A percentile compares a stretch with the other conserved stretches of the same genome.
Conservation (phyloP, 1,140 invertebrate species). For the Piezodorus guildinii region DNA sequence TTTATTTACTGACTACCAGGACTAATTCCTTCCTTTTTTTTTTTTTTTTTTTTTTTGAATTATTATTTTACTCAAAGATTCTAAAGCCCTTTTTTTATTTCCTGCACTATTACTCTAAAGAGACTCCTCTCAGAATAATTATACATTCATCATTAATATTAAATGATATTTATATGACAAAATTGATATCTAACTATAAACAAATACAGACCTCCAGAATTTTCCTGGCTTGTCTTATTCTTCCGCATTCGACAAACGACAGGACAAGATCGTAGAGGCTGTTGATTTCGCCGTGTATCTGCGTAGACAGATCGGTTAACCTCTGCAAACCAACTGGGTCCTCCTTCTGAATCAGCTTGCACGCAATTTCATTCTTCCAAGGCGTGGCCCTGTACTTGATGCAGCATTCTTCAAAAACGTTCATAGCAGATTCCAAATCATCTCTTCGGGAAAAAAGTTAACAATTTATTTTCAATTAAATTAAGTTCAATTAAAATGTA, state of each 20-base stretch:
- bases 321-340: conserved; percentile 63
- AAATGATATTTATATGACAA: too few relatives aligned
- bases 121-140: too few relatives aligned
- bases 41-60: too few relatives aligned
- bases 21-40: too few relatives aligned
- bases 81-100: too few relatives aligned
- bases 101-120: too few relatives aligned
- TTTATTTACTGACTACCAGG: too few relatives aligned
- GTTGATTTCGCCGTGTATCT: conserved; percentile 67
- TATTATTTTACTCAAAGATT: too few relatives aligned
- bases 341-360: conserved; percentile 57
- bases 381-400: conserved; percentile 51
- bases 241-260: conserved; percentile 64
- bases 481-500: not conserved
- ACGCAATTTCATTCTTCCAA: conserved; percentile 56
- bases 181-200: too few relatives aligned
- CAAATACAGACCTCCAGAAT: conserved; percentile 51
- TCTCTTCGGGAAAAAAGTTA: conserved; percentile 32
- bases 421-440: conserved; percentile 50
- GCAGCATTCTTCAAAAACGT: conserved; percentile 54
- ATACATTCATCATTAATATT: too few relatives aligned
- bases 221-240: conserved; percentile 61
- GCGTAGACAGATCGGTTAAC: conserved; percentile 62
- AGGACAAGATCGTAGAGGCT: conserved; percentile 69
- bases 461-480: not conserved